Conservation (phyloP, 92 coral and sea anemone species). For the Epizoanthus scotinus region DNA sequence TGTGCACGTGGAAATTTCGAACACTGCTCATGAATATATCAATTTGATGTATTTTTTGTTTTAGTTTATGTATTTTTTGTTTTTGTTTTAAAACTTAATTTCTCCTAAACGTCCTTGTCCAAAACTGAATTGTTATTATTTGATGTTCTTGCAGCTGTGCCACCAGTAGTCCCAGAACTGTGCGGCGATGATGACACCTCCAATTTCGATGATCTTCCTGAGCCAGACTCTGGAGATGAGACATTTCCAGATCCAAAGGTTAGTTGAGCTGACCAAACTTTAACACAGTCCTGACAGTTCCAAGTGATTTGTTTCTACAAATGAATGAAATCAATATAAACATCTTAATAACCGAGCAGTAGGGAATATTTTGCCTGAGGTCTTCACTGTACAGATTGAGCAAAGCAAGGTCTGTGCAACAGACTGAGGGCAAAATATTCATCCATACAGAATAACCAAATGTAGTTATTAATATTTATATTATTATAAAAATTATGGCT, state of each 20-base stretch:
- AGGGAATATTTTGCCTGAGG: too few relatives aligned
- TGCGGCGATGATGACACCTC: slow-evolving; percentile 87
- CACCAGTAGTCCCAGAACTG: slow-evolving; percentile 97
- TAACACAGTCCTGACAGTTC: not conserved
- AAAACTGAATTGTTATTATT: not conserved
- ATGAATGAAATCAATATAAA: not conserved
- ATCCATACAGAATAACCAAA: too few relatives aligned
- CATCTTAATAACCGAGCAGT: too few relatives aligned
- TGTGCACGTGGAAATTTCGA: too few relatives aligned
- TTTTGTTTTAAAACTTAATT: not conserved
- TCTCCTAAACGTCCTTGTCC: not conserved
- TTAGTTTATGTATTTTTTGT: too few relatives aligned
- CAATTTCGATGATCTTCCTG: slow-evolving; percentile 97
- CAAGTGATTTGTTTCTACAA: not conserved
- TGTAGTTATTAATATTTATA: too few relatives aligned
- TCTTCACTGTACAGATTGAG: too few relatives aligned
- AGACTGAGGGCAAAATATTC: too few relatives aligned
- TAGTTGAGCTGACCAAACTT: not conserved
- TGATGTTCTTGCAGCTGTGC: slow-evolving; percentile 58
- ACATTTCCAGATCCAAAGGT: slow-evolving; percentile 98
- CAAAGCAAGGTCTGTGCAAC: too few relatives aligned
- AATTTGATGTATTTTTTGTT: not conserved
- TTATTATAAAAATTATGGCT: too few relatives aligned
- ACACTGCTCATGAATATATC: too few relatives aligned
- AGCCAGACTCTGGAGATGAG: slow-evolving; percentile 97